phyloP scores from a whole-genome alignment of 2,888 invertebrate genomes.

The Brachyptera putata region DNA sequence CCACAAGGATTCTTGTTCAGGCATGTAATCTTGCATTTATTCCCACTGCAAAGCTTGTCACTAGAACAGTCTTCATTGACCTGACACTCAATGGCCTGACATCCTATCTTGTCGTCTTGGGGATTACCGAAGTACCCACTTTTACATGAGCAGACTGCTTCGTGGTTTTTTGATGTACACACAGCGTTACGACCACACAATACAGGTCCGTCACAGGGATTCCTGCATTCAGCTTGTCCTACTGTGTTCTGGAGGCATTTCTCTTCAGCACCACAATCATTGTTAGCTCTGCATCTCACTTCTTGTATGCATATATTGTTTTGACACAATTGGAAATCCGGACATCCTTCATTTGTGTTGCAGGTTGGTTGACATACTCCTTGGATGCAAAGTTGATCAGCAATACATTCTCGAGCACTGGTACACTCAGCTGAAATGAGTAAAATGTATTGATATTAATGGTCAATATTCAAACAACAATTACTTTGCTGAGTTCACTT shows the following conservation, averaged over 20 bases:
- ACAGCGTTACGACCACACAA: slow-evolving; percentile 80
- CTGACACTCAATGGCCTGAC: slow-evolving; percentile 74
- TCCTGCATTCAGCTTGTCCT: slow-evolving; percentile 69
- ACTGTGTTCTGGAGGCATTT: slow-evolving; percentile 64
- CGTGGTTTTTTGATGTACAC: slow-evolving; percentile 69
- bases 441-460: too few relatives aligned
- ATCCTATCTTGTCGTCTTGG: slow-evolving; percentile 70
- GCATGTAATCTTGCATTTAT: slow-evolving; percentile 83
- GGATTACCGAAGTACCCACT: slow-evolving; percentile 71
- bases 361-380: slow-evolving; percentile 83
- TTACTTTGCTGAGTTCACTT: too few relatives aligned
- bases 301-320: slow-evolving; percentile 84
- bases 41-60: slow-evolving; percentile 77
- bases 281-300: slow-evolving; percentile 65
- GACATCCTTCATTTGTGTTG: slow-evolving; percentile 72
- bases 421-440: slow-evolving; percentile 69
- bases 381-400: slow-evolving; percentile 80
- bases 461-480: too few relatives aligned
- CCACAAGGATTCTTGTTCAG: slow-evolving; percentile 79
- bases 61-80: slow-evolving; percentile 67
- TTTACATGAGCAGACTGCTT: slow-evolving; percentile 72
- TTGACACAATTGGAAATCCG: slow-evolving; percentile 77
- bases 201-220: slow-evolving; percentile 64
- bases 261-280: slow-evolving; percentile 70
- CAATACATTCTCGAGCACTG: slow-evolving; percentile 77